Base-by-base conservation (phyloP, 2,113 vertebrate species). In the Cryptomyrus ogoouensis region DNA sequence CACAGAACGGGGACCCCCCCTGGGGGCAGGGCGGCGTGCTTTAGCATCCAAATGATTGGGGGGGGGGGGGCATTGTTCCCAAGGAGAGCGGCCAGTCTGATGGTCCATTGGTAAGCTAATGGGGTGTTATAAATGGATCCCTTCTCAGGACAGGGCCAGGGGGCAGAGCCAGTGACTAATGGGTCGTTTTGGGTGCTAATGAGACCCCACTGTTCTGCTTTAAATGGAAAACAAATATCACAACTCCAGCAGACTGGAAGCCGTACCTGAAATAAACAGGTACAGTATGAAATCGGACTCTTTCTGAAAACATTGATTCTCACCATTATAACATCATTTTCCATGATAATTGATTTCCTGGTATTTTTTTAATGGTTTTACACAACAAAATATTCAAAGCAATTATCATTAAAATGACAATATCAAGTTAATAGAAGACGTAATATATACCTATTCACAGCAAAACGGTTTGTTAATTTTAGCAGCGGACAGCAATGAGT, bases 41-140 rank as follows among this genome's bases (percentile, higher is more conserved):
- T 96, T 95, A 95, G 94, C 94, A 96, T 94, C 91, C 94, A 92
- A 94, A 94, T 94, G 93, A 90, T 91, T 31, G 27, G 70, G 70
- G 70, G 15, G 89, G 2, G 50, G 92, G 93, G 94, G 88, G 89
- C 13, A 77, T 89, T 93, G 94, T 94, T 91, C 84, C 91, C 91
- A 90, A 93, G 91, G 94, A 91, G 93, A 85, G 10, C 90, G 74
- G 94, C 92, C 93, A 86, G 49, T 94, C 90, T 87, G 93, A 90
- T 91, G 87, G 86, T 46, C 2, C 90, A 92, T 92, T 94, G 88
- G 92, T 70, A 93, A 92, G 91, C 42, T 91, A 94, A 93, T 15
- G 90, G 90, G 88, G 35, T 80, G 85, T 93, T 93, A 62, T 87
- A 89, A 91, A 92, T 92, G 90, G 87, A 3, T 1, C 15, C 53